Evolutionary conservation across 2,113 vertebrate species (phyloP), one percentile per base, ranked within the genome.

Genomic region (Sapajus apella): DNA sequence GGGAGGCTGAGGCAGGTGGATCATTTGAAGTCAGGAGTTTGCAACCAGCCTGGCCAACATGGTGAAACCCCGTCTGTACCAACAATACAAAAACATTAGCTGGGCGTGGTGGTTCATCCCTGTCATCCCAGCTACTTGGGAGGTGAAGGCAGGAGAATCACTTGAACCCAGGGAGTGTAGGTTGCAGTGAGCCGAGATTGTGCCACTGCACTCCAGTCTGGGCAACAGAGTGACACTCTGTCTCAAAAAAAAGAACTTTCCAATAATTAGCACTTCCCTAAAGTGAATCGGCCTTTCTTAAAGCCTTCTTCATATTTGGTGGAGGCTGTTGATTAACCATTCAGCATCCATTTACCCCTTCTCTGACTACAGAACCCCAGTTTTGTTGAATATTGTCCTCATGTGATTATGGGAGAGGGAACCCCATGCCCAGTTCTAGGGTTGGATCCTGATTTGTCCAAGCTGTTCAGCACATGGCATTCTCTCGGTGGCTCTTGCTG

Each of bases 321-420:
- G 79, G 86, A 40, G 85, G 35, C 37, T 86, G 35, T 76, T 66
- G 45, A 90, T 18, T 76, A 50, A 82, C 35, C 50, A 35, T 12
- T 43, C 32, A 50, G 43, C 20, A 37, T 90, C 55, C 75, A 83
- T 75, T 91, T 37, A 16, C 37, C 21, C 37, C 27, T 73, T 85
- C 47, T 85, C 61, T 90, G 55, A 87, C 45, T 47, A 50, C 2
- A 83, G 64, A 76, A 84, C 20, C 68, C 61, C 47, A 61, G 23
- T 83, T 89, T 90, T 83, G 89, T 86, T 73, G 47, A 66, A 82
- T 73, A 87, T 87, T 16, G 16, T 79, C 73, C 58, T 95, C 35
- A 61, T 77, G 50, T 89, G 50, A 82, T 83, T 91, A 50, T 30
- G 47, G 52, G 18, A 81, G 61, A 85, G 27, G 37, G 25, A 66